phyloP scores from a whole-genome alignment of 30 jellyfish, hydroid and myxozoan genomes.

The Clytia hemisphaerica region DNA sequence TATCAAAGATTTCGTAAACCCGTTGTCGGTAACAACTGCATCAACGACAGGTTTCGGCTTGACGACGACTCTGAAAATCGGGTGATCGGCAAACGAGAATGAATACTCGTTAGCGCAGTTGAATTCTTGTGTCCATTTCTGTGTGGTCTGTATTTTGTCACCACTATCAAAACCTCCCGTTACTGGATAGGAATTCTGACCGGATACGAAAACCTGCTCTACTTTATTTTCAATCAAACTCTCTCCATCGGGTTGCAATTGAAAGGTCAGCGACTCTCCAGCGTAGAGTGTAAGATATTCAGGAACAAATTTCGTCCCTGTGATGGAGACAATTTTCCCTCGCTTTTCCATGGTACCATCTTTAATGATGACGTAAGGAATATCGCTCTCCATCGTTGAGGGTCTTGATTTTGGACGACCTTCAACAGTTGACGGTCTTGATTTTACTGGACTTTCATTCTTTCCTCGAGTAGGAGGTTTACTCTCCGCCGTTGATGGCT shows the following conservation, averaged over 20 bases:
- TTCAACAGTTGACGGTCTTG: no score
- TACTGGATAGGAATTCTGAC: not conserved
- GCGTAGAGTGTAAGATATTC: constrained; percentile 10
- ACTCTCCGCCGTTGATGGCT: constrained; percentile 4
- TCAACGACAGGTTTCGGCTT: constrained; percentile 28
- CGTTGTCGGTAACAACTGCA: constrained; percentile 18
- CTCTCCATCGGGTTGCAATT: constrained; percentile 29
- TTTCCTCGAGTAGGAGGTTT: not conserved
- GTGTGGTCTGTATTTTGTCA: constrained; percentile 12
- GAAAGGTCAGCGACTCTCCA: constrained; percentile 35
- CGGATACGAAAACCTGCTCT: constrained; percentile 5
- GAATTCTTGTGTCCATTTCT: constrained; percentile 41
- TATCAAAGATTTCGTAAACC: constrained; percentile 16
- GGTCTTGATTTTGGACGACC: no score
- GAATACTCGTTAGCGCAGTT: constrained; percentile 27
- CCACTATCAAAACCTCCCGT: constrained; percentile 28
- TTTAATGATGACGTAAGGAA: not conserved
- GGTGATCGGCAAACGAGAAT: constrained; percentile 16
- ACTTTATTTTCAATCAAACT: constrained; percentile 7
- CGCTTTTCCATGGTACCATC: constrained; percentile 28
- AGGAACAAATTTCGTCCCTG: constrained; percentile 9
- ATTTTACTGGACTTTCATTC: not conserved
- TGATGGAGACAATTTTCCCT: constrained; percentile 29
- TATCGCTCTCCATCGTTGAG: not conserved
- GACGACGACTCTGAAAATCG: constrained; percentile 22